phyloP scores from a whole-genome alignment of 2,888 invertebrate genomes.

The Troides aeacus region DNA sequence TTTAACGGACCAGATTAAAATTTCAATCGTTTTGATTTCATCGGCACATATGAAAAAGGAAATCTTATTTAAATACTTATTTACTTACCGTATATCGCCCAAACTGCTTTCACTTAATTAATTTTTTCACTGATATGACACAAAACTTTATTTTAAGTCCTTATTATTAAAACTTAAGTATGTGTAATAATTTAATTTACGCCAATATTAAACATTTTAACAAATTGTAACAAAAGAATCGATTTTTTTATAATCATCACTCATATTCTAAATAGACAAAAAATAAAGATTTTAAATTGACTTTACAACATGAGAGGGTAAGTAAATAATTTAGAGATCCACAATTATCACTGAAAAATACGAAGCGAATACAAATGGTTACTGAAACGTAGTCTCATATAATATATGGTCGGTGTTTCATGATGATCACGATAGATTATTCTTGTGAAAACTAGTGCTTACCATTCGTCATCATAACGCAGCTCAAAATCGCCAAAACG shows the following conservation, averaged over 20 bases:
- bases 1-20: no score
- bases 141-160: not conserved
- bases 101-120: not conserved
- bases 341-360: conserved; percentile 63
- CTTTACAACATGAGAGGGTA: conserved; percentile 47
- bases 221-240: no score
- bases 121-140: conserved; percentile 10
- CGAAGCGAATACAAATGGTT: not conserved
- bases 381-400: not conserved
- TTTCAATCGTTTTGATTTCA: no score
- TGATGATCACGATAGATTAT: conserved; percentile 27
- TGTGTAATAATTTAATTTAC: no score
- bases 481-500: conserved; percentile 54
- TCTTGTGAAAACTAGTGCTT: conserved; percentile 52
- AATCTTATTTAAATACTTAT: no score
- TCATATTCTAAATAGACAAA: not conserved
- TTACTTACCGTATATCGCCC: conserved; percentile 9
- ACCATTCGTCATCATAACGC: conserved; percentile 71
- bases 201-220: no score
- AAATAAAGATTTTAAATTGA: conserved; percentile 30
- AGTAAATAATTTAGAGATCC: conserved; percentile 62
- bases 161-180: not conserved
- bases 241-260: no score
- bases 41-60: no score
- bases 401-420: conserved; percentile 33